These are phyloP conservation scores for Rhyacophila evoluta DNA, from an alignment of 2,888 invertebrate species.

Conservation along the genomic window DNA sequence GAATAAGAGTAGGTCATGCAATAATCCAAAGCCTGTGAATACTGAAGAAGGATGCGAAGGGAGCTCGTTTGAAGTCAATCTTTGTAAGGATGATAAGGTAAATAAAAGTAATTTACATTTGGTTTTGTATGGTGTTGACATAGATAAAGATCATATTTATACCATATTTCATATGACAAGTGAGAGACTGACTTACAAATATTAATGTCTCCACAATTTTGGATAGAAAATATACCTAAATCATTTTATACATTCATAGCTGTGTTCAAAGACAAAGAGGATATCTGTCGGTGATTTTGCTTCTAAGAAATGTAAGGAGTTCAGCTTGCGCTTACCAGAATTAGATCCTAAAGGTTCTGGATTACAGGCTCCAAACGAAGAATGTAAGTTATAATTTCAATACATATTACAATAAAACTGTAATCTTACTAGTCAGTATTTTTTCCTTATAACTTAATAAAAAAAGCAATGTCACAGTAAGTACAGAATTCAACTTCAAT, in stretches of 20 bases:
- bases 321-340: constrained; percentile 71
- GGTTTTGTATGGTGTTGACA: too few relatives aligned
- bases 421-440: too few relatives aligned
- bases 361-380: constrained; percentile 80
- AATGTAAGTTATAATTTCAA: constrained; percentile 63
- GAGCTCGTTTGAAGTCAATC: constrained; percentile 72
- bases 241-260: too few relatives aligned
- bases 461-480: too few relatives aligned
- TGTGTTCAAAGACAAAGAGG: constrained; percentile 69
- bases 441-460: too few relatives aligned
- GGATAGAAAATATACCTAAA: too few relatives aligned
- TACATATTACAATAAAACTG: too few relatives aligned
- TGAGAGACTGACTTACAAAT: too few relatives aligned
- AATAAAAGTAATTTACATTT: too few relatives aligned
- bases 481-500: neutral
- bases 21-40: constrained; percentile 66
- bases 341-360: constrained; percentile 77
- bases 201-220: too few relatives aligned
- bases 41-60: constrained; percentile 74
- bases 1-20: constrained; percentile 71
- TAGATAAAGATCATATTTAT: too few relatives aligned
- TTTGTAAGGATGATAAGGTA: constrained; percentile 77
- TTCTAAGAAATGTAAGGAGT: constrained; percentile 74
- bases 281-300: constrained; percentile 71
- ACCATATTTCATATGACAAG: too few relatives aligned